Base-by-base conservation (phyloP, 2,113 vertebrate genomes). In the Poecilia latipinna region DNA sequence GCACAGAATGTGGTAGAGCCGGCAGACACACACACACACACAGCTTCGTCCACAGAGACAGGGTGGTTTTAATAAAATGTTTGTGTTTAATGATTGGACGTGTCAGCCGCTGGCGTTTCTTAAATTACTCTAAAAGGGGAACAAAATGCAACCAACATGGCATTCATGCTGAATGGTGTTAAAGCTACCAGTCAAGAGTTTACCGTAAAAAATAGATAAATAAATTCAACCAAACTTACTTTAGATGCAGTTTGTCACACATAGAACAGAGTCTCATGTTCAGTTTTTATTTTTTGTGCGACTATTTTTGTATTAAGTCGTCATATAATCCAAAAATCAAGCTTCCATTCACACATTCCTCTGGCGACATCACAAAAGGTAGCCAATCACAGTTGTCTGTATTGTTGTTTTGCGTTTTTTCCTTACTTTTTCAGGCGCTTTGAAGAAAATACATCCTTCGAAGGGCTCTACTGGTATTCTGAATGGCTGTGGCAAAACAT, bases 41-140 rank as follows among this genome's bases (percentile, higher is more conserved):
- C 28, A 4, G 33, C 26, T 19, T 63, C 1, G 0, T 29, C 74
- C 57, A 29, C 61, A 6, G 32, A 64, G 44, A 12, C 61, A 5
- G 17, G 24, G 33, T 61, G 4, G 12, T 70, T 57, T 26, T 44
- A 65, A 66, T 60, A 11, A 28, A 63, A 51, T 33, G 31, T n/a
- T 65, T 42, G 2, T 61, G 62, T 65, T 72, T 44, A 61, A 66
- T 61, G 64, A 51, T 33, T 66, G 68, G 35, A 72, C 12, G 12
- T 1, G 70, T 29, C 22, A 24, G 57, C 70, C 32, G 19, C 13
- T 6, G 70, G 60, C 19, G 8, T 62, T 63, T 63, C 24, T n/a
- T 24, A 19, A 17, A 57, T 61, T 70, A 22, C 33, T 61, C 69
- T 2, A 57, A n/a, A 8, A 57, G 8, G 22, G 24, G 51, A 57